Evolutionary conservation across 2,113 vertebrate genomes (phyloP), one percentile per base, ranked within the genome.

Genomic region (Phylloscopus whistleri): DNA sequence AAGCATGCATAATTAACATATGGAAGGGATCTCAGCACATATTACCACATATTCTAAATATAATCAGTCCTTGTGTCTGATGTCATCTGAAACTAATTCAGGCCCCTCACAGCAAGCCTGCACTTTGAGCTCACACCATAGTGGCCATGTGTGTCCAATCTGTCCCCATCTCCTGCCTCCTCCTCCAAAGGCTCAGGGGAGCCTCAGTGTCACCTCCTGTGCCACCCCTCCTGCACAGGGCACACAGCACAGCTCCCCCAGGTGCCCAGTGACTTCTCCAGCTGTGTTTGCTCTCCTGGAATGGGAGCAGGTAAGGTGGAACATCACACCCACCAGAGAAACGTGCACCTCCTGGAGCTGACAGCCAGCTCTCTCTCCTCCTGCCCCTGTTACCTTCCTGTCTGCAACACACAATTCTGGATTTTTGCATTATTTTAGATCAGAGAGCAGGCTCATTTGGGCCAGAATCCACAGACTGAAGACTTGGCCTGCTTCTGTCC

Each of bases 21-120:
- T 82, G 79, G 84, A 86, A 82, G 76, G 26, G n/a, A 59, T 33
- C 73, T 90, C 68, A 84, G 88, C 51, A 35, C 31, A 3, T 35
- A 92, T 94, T 87, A 95, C 75, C 43, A 64, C 68, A 70, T 41
- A 56, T 11, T 86, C 92, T 86, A 96, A 96, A 94, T 95, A 88
- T 94, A 96, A 78, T 49, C 79, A 56, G 49, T 17, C 60, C 17
- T 49, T n/a, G 68, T 4, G 5, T 30, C 49, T 93, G 79, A 96
- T 92, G 75, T 90, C 92, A 94, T 7, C 68, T 70, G 90, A 90
- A 53, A 78, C 83, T 74, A 90, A 94, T 92, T 93, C 79, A 13
- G 60, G 69, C 24, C 35, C 62, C 60, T 88, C 90, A 70, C 92
- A 94, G 81, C 66, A 81, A 74, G 88, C 10, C 83, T 59, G 11